Percentiles rank a stretch among this genome's conserved stretches.
Evolutionary conservation across 2,888 invertebrate genomes (phyloP).

Genomic region (Adineta ricciae): DNA sequence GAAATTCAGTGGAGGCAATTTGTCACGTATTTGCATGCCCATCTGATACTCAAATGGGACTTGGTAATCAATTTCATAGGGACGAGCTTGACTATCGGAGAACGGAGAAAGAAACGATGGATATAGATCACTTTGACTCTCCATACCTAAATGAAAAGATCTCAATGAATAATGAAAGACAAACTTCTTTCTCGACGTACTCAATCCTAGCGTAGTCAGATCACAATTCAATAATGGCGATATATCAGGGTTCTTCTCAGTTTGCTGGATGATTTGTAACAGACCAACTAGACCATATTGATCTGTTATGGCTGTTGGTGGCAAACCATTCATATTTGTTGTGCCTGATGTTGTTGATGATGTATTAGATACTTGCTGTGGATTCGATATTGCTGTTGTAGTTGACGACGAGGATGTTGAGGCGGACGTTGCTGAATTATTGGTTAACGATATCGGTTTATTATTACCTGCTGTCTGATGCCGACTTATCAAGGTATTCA

Average conservation of each 20-base stretch:
- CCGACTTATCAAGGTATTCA: background rate
- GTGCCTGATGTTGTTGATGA: background rate
- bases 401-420: background rate
- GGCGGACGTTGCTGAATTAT: background rate
- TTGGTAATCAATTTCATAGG: constrained; percentile 63
- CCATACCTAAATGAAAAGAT: constrained; percentile 11
- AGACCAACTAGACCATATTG: constrained; percentile 98
- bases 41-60: constrained; percentile 97
- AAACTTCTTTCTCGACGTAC: no score
- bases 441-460: background rate
- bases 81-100: constrained; percentile 88
- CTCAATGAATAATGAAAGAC: no score
- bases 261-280: constrained; percentile 90
- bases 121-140: constrained; percentile 61
- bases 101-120: constrained; percentile 97
- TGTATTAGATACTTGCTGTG: background rate
- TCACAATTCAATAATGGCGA: constrained; percentile 92
- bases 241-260: constrained; percentile 89
- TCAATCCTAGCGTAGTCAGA: constrained; percentile 88
- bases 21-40: constrained; percentile 74
- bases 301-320: constrained; percentile 93
- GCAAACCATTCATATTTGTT: constrained; percentile 63
- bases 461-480: background rate
- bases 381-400: constrained; percentile 18
- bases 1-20: constrained; percentile 75